These are phyloP conservation scores for Anisognathus igniventris DNA, from an alignment of 2,797 vertebrate species.

Conservation along the genomic window DNA sequence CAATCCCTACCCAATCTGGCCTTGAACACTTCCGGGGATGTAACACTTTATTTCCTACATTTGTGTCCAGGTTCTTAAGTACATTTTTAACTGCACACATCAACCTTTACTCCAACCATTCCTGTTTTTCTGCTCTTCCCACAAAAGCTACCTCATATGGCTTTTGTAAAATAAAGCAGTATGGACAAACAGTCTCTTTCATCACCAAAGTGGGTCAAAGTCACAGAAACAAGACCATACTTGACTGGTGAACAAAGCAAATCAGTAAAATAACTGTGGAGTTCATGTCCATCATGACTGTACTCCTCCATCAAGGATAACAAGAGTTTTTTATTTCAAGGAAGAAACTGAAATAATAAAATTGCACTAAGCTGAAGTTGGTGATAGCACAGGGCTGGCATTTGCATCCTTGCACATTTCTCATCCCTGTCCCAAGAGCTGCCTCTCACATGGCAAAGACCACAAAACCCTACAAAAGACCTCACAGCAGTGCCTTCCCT, in stretches of 20 bases:
- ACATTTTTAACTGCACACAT: neutral
- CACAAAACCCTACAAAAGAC: rapidly evolving
- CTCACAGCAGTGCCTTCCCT: neutral
- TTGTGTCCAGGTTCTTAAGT: neutral
- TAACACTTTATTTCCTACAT: neutral
- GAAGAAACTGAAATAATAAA: neutral
- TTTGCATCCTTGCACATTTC: neutral
- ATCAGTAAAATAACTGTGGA: neutral
- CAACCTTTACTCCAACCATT: neutral
- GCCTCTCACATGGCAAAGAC: neutral
- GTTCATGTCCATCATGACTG: neutral
- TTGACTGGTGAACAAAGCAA: neutral
- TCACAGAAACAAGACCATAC: neutral
- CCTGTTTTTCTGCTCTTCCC: neutral
- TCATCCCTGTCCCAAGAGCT: neutral
- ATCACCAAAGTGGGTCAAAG: neutral
- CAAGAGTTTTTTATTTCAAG: neutral
- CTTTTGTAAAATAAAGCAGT: neutral
- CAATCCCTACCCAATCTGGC: neutral
- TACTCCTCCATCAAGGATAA: neutral
- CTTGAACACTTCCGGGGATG: neutral
- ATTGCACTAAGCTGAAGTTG: neutral
- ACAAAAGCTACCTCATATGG: neutral
- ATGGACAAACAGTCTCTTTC: neutral
- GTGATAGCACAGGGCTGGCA: neutral